Conservation (phyloP, 2,888 invertebrate genomes). For the Sabatieria punctata region DNA sequence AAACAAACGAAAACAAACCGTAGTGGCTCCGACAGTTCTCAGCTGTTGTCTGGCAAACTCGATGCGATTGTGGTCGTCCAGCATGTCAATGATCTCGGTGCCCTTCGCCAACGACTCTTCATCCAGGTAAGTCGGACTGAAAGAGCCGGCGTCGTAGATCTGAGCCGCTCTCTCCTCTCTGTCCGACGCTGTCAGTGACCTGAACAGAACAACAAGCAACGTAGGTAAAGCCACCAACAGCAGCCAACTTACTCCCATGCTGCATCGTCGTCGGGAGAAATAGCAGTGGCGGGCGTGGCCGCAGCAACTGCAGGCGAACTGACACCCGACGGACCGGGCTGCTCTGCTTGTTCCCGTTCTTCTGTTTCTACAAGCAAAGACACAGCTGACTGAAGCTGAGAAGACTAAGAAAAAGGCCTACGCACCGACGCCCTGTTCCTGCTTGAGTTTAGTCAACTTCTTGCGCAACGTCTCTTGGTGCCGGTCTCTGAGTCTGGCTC, state of each 20-base stretch:
- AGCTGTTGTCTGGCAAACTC: slow-evolving; percentile 53
- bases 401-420: too few relatives aligned
- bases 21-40: slow-evolving; percentile 43
- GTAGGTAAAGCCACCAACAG: not conserved
- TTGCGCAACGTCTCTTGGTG: slow-evolving; percentile 73
- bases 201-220: not conserved
- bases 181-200: too few relatives aligned
- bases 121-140: slow-evolving; percentile 42
- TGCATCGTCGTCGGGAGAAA: not conserved
- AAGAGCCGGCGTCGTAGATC: slow-evolving; percentile 60
- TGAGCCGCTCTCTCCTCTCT: slow-evolving; percentile 22
- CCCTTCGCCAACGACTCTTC: slow-evolving; percentile 37
- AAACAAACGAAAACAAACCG: slow-evolving; percentile 34
- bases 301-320: slow-evolving; percentile 6
- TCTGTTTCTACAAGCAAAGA: too few relatives aligned
- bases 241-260: slow-evolving; percentile 5
- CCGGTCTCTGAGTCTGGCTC: slow-evolving; percentile 71
- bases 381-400: too few relatives aligned
- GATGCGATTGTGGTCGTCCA: slow-evolving; percentile 56
- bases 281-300: slow-evolving; percentile 5
- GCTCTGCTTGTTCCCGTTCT: slow-evolving; percentile 3
- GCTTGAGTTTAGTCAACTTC: slow-evolving; percentile 73
- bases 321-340: slow-evolving; percentile 8
- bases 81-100: slow-evolving; percentile 55
- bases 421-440: slow-evolving; percentile 39